Evolutionary conservation across 1,140 invertebrate genomes (phyloP), one percentile per base, ranked within the genome.

Genomic region (Ceratina calcarata): DNA sequence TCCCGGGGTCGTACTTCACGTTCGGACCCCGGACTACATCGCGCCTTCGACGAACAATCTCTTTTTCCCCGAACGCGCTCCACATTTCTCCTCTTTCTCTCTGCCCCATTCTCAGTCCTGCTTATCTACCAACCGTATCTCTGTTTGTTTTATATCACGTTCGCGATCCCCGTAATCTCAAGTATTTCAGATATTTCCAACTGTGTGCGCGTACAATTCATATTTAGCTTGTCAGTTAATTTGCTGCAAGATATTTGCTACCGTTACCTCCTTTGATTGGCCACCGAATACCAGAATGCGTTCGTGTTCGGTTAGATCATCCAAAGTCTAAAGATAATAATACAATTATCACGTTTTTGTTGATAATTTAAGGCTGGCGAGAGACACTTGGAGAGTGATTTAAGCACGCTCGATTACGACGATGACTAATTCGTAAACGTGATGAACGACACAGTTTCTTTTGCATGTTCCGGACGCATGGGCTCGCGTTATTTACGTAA

Each of bases 1-100:
- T 90, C 85, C 87, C 78, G 76, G 70, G 81, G 85, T 85, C 84
- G 86, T 88, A 88, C 87, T 89, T 88, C 89, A 89, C 86, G 78
- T 89, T 90, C 88, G 83, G 37, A 45, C 37, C 37, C 37, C 37
- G 37, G 72, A 83, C 64, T 81, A 80, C 73, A 77, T 84, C 71
- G 51, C 49, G n/a, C 57, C 55, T 4, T 16, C 20, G 24, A 57
- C 65, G 64, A 76, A 62, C 71, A 24, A 55, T 53, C 2, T 7
- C 55, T 76, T 61, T 73, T 65, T 60, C 1, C 22, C 20, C 1
- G n/a, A 8, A 32, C 49, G 1, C 18, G 20, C 20, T 51, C 22
- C 15, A 55, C 22, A 27, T 37, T 27, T 49, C 22, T 27, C 16
- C 45, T 37, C 2, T 22, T 1, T 51, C 24, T 51, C 24, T 20